Percentiles rank a stretch among this genome's conserved stretches.
Conservation (phyloP, 2,888 invertebrate species). For the Ophioninae sp. region DNA sequence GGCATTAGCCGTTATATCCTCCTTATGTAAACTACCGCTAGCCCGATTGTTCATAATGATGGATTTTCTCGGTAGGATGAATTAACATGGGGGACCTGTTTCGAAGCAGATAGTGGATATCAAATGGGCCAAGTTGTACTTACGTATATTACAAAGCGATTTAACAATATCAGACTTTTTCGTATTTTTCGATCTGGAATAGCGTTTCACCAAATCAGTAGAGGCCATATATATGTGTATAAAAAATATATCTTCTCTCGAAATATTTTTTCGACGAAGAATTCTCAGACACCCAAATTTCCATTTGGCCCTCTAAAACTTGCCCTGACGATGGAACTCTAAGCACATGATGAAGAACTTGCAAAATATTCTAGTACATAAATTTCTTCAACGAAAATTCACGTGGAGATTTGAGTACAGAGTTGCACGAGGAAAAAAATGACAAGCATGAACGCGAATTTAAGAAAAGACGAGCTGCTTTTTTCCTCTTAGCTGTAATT, state of each 20-base stretch:
- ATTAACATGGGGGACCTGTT: conserved; percentile 37
- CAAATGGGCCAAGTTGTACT: not conserved
- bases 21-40: conserved; percentile 43
- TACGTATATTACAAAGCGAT: not conserved
- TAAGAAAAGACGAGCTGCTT: no score
- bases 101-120: conserved; percentile 48
- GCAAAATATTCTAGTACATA: no score
- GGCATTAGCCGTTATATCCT: conserved; percentile 26
- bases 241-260: not conserved
- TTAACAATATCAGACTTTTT: not conserved
- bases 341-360: no score
- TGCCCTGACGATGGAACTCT: no score
- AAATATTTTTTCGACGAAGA: not conserved
- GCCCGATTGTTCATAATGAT: conserved; percentile 50
- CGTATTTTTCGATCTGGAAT: not conserved
- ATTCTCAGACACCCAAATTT: not conserved
- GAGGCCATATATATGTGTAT: not conserved
- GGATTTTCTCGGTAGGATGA: conserved; percentile 53
- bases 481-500: no score
- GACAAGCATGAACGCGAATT: no score
- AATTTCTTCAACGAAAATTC: no score
- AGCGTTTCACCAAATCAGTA: not conserved
- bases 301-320: no score
- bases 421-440: no score
- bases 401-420: no score